Evolutionary conservation across 2,113 vertebrate species (phyloP), one percentile per base, ranked within the genome.

Genomic region (Oryzias celebensis): DNA sequence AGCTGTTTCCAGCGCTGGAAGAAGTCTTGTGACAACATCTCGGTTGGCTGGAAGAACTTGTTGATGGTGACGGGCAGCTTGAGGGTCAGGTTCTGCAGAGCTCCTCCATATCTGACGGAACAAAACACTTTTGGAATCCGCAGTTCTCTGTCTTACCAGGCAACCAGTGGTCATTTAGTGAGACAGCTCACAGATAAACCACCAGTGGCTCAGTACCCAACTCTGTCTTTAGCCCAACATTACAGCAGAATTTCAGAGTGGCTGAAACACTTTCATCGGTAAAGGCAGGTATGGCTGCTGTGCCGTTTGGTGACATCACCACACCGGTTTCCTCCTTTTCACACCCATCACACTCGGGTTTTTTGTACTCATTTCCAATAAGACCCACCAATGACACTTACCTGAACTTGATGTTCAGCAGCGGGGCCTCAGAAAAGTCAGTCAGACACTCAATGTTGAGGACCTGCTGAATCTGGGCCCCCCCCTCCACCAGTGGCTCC

Each of bases 1-100:
- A 97, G 95, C 79, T 97, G 94, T 87, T 96, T 96, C 95, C 95
- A 97, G 58, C 95, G 94, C 89, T 95, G 94, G 88, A 97, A 97
- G 78, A 97, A 97, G 78, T 96, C 95, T 28, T 94, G 90, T 8
- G 95, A 94, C 0, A 91, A 62, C 95, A 96, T 97, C 85, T 96
- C 95, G 1, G 95, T 96, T 0, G 94, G 93, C 88, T 96, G 95
- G 87, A 96, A 97, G 88, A 97, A 97, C 89, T 97, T 97, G 90
- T 97, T 97, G 85, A 96, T 92, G 73, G 95, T 96, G 71, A 96
- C 93, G 0, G 95, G 95, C 73, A 96, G 90, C 75, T 96, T 96
- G 45, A 96, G 91, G 5, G 93, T 93, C 73, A 97, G 80, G 76
- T 95, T 94, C 87, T 97, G 95, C 60, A 95, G 81, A 22, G 94